Percentiles rank a stretch among this genome's conserved stretches.
phyloP scores from a whole-genome alignment of 2,797 vertebrate species.

The Sebastes oblongus region DNA sequence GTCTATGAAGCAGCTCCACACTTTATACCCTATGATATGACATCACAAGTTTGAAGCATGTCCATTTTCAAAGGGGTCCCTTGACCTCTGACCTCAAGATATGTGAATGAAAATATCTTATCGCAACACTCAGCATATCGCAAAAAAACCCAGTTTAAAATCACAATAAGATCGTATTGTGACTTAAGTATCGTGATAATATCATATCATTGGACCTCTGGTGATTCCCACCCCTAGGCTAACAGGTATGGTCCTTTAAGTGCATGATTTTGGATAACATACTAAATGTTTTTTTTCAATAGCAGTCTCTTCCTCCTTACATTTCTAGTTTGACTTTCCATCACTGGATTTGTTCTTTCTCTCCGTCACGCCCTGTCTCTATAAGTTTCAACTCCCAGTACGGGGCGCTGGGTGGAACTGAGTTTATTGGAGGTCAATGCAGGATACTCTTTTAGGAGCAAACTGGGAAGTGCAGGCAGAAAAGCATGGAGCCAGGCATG shows the following conservation, averaged over 20 bases:
- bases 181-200: too few species aligned
- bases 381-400: slow-evolving; percentile 16
- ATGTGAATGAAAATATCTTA: too few species aligned
- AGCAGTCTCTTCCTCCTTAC: background rate
- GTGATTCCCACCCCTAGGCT: background rate
- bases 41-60: too few species aligned
- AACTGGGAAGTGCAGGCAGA: background rate
- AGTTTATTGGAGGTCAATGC: slow-evolving; percentile 34
- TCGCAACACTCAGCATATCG: too few species aligned
- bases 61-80: too few species aligned
- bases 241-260: background rate
- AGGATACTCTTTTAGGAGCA: slow-evolving; percentile 13
- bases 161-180: too few species aligned
- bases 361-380: background rate
- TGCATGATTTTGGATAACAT: background rate
- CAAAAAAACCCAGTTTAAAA: rapidly evolving
- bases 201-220: too few species aligned
- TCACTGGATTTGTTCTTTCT: slow-evolving; percentile 14
- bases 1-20: too few species aligned
- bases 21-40: too few species aligned
- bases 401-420: background rate
- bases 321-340: slow-evolving; percentile 6
- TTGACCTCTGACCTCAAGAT: too few species aligned
- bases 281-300: background rate
- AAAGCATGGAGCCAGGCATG: background rate